Evolutionary conservation across 2,797 vertebrate genomes (phyloP).

Genomic region (Rhinichthys osculus): DNA sequence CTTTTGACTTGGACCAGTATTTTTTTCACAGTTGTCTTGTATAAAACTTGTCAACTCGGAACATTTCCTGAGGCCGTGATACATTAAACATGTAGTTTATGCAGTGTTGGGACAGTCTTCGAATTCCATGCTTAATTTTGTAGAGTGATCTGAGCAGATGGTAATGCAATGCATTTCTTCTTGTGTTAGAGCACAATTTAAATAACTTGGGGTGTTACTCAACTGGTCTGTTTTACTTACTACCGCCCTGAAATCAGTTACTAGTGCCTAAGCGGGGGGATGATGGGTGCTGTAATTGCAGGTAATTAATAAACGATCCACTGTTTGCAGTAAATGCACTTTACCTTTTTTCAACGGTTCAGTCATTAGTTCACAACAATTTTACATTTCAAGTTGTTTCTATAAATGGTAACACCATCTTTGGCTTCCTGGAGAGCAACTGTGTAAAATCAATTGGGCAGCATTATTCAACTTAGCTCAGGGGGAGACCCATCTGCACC

Average conservation of each 20-base stretch:
- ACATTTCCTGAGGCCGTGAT: background rate
- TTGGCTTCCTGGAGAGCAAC: background rate
- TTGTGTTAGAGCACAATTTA: background rate
- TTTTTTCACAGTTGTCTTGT: background rate
- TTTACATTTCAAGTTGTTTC: conserved; percentile 12
- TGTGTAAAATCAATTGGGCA: conserved; percentile 5
- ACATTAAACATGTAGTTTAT: background rate
- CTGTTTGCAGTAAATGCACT: background rate
- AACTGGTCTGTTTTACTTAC: background rate
- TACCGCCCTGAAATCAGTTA: background rate
- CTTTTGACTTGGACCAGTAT: background rate
- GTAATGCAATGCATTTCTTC: background rate
- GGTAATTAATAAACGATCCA: background rate
- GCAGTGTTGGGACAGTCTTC: background rate
- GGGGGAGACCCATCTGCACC: conserved; percentile 25
- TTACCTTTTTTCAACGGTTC: background rate
- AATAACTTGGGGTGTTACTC: background rate
- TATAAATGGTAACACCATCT: background rate
- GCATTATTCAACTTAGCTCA: conserved; percentile 2
- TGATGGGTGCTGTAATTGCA: background rate
- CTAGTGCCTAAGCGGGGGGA: background rate
- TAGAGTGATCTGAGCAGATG: conserved; percentile 3
- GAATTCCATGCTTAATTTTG: background rate
- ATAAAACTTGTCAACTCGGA: background rate
- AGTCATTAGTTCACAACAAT: background rate